Evolutionary conservation across 2,797 vertebrate genomes (phyloP).

Genomic region (Tapera naevia): DNA sequence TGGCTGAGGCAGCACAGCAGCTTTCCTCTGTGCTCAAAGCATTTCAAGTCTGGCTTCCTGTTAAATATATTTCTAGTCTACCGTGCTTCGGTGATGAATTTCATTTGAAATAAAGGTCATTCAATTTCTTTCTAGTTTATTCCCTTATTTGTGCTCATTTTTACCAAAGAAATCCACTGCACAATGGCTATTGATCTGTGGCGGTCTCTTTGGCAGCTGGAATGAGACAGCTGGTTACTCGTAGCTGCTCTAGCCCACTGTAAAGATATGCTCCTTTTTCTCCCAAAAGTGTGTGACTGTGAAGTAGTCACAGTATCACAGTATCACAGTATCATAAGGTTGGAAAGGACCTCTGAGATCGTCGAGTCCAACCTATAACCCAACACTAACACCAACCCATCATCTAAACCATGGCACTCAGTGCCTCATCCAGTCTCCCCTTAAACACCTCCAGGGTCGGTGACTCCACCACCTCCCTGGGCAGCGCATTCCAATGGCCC

Average conservation of each 20-base stretch:
- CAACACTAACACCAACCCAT: no score
- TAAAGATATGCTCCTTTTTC: background rate
- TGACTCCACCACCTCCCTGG: no score
- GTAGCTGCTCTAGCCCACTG: background rate
- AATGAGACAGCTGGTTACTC: background rate
- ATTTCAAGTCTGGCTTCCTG: background rate
- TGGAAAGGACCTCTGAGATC: no score
- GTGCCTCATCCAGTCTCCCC: no score
- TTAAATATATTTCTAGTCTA: background rate
- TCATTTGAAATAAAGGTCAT: background rate
- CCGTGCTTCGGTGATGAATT: background rate
- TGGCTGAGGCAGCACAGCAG: background rate
- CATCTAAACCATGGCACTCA: no score
- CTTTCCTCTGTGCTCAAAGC: background rate
- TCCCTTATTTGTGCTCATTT: background rate
- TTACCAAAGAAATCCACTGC: background rate
- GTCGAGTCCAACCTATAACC: no score
- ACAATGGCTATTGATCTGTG: background rate
- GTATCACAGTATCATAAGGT: no score
- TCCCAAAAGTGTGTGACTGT: rapidly evolving
- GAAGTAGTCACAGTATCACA: no score
- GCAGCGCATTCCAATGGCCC: no score
- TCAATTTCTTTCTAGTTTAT: background rate
- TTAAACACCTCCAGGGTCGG: no score
- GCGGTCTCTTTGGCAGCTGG: background rate